Evolutionary conservation across 35 echinoderm and acorn worm species (phyloP), one percentile per base, ranked within the genome.

Genomic region (Amphiura filiformis): DNA sequence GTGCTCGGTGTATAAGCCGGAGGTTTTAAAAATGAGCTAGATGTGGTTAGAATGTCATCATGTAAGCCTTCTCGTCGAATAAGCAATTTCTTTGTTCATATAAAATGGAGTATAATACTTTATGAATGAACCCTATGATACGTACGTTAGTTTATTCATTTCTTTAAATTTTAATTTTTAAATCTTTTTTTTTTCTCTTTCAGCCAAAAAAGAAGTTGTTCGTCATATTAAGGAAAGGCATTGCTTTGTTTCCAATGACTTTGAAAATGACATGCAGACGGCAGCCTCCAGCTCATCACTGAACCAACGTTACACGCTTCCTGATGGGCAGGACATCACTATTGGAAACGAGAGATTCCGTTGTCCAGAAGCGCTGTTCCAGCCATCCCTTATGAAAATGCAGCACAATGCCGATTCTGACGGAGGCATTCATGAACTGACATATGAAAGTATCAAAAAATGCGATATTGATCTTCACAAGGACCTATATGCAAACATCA

Each of bases 221-320:
- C 89, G 93, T 64, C 89, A 95, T 77, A 95, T 95, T 85, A 95
- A 95, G 83, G 93, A 95, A 80, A 95, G 89, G 37, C 81, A 92
- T 23, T 89, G 81, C 86, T 95, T 92, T 84, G 93, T 95, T 22
- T 89, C 93, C 26, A 78, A 92, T 28, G 93, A 95, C 86, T 95
- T 92, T 61, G 93, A 95, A 38, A 86, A 95, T 77, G 93, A 95
- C 49, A 88, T 95, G 86, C 64, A 56, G 26, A 95, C 93, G 22
- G 93, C 89, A 89, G 89, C 93, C 31, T 83, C 89, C 30, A 92
- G 90, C 86, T 92, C 89, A 38, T 92, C 86, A 75, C 82, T 92
- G 75, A 89, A 96, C 76, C 92, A 92, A 61, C 92, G 87, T 82
- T 95, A 96, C 91, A 89, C 92, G 79, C 94, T 96, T 32, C 94